Conservation (phyloP, 2,888 invertebrate genomes). For the Fissipunctia ypsillon region DNA sequence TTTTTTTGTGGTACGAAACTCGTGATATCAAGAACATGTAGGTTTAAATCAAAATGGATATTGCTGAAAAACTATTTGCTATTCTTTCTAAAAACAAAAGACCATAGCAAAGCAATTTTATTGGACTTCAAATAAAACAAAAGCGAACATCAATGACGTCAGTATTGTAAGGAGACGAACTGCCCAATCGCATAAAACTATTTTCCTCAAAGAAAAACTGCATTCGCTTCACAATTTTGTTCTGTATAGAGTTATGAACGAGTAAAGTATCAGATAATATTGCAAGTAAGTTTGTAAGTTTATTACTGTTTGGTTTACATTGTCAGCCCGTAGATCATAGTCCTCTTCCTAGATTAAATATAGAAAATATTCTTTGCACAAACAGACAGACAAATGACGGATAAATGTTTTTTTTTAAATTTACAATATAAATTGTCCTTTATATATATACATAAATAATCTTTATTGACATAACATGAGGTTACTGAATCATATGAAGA, state of each 20-base stretch:
- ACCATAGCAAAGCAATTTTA: constrained; percentile 30
- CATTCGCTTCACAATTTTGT: constrained; percentile 27
- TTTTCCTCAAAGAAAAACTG: constrained; percentile 6
- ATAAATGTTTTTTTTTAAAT: no score
- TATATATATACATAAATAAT: no score
- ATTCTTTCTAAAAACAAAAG: constrained; percentile 21
- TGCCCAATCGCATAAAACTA: constrained; percentile 14
- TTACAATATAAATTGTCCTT: no score
- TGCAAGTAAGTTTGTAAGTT: constrained; percentile 17
- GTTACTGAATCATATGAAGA: no score
- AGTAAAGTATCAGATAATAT: constrained; percentile 32
- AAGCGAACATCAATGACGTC: constrained; percentile 32
- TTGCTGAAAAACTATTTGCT: constrained; percentile 8
- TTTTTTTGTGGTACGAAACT: neutral
- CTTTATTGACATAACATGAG: neutral
- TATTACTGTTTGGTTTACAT: constrained; percentile 17
- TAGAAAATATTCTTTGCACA: no score
- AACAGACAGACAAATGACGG: no score
- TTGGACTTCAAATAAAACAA: constrained; percentile 21
- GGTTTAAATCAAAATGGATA: constrained; percentile 10
- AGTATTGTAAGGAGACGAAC: neutral
- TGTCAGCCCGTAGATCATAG: neutral
- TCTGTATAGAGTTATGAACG: constrained; percentile 13
- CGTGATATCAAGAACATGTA: constrained; percentile 1
- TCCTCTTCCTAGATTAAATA: constrained; percentile 10